Evolutionary conservation across 2,888 invertebrate genomes (phyloP).

Genomic region (Hybos culiciformis): DNA sequence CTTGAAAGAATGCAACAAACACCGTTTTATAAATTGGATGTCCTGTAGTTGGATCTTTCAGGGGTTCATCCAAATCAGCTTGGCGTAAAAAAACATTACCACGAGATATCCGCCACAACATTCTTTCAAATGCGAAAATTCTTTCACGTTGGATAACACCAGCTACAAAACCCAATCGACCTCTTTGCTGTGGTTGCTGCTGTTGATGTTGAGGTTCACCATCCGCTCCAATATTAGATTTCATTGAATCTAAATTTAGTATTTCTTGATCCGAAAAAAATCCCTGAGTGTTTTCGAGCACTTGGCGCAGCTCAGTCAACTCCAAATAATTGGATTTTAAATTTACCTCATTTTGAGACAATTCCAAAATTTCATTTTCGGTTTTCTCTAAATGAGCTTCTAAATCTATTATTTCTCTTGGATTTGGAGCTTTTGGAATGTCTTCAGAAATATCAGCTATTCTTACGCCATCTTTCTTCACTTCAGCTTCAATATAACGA

Average conservation of each 20-base stretch:
- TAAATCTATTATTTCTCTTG: conserved; percentile 63
- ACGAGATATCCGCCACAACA: conserved; percentile 78
- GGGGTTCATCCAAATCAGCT: conserved; percentile 57
- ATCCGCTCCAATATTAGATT: conserved; percentile 37
- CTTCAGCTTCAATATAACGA: conserved; percentile 67
- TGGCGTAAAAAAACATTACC: conserved; percentile 74
- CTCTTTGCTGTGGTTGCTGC: conserved; percentile 20
- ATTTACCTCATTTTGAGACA: conserved; percentile 89
- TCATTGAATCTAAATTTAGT: conserved; percentile 32
- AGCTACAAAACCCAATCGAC: conserved; percentile 55
- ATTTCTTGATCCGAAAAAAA: conserved; percentile 36
- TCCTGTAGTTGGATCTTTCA: conserved; percentile 58
- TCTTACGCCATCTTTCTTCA: conserved; percentile 61
- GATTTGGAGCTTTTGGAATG: conserved; percentile 58
- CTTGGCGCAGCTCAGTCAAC: conserved; percentile 82
- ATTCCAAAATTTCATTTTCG: conserved; percentile 87
- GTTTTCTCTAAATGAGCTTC: conserved; percentile 90
- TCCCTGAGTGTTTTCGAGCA: conserved; percentile 79
- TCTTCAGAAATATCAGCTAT: conserved; percentile 56
- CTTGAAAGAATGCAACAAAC: conserved; percentile 71
- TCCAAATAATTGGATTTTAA: conserved; percentile 88
- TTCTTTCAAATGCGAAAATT: conserved; percentile 68
- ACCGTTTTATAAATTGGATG: conserved; percentile 63
- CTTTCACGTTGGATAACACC: conserved; percentile 73
- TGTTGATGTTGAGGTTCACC: conserved; percentile 5